A percentile compares a stretch with the other conserved stretches of the same genome.
phyloP scores from a whole-genome alignment of 2,888 invertebrate genomes.

The Nemoura dubitans region DNA sequence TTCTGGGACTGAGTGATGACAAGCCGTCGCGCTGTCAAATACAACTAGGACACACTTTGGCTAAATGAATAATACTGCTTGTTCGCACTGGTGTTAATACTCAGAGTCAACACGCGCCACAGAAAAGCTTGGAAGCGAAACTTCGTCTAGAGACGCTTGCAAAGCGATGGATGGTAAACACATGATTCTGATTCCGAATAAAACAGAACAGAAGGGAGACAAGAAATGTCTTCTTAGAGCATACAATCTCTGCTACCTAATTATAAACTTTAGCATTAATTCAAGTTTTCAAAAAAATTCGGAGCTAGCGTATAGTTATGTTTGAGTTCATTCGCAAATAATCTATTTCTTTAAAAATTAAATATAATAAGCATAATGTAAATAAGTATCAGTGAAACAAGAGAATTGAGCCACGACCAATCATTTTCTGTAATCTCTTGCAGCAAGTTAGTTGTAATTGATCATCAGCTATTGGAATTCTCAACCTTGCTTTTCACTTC shows the following conservation, averaged over 20 bases:
- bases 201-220: constrained; percentile 24
- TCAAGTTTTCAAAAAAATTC: background rate
- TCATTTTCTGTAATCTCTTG: too few relatives aligned
- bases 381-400: background rate
- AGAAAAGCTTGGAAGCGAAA: background rate
- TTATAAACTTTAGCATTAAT: constrained; percentile 16
- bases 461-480: too few relatives aligned
- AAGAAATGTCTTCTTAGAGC: constrained; percentile 21
- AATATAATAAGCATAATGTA: background rate
- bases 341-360: background rate
- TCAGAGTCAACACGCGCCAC: background rate
- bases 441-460: too few relatives aligned
- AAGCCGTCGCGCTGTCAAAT: background rate
- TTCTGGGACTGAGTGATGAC: background rate
- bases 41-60: background rate
- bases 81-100: constrained; percentile 17
- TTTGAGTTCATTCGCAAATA: background rate
- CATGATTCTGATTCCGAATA: background rate
- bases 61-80: constrained; percentile 22
- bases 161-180: background rate
- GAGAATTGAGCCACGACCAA: too few relatives aligned
- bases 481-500: too few relatives aligned
- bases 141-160: background rate
- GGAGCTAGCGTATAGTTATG: background rate
- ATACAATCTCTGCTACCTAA: constrained; percentile 1